Evolutionary conservation across 2,888 invertebrate genomes (phyloP).

Genomic region (Diaperis boleti): DNA sequence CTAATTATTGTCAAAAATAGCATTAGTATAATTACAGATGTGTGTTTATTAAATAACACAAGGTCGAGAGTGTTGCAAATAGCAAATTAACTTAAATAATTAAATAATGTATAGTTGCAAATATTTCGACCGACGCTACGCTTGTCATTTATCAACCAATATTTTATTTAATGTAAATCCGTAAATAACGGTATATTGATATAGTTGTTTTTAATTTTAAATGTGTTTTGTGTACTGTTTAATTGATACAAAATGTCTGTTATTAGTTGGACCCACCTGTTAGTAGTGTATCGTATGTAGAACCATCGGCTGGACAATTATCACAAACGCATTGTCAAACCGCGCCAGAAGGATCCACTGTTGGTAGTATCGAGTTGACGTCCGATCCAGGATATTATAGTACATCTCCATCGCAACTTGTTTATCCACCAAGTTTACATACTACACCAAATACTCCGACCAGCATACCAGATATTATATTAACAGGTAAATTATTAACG

Average conservation of each 20-base stretch:
- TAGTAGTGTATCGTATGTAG: constrained; percentile 58
- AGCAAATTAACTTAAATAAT: too few species aligned
- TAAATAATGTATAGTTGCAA: too few species aligned
- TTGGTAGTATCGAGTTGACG: constrained; percentile 55
- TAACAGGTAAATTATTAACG: constrained; percentile 74
- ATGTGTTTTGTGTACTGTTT: background rate
- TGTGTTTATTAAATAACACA: too few species aligned
- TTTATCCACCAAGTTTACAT: constrained; percentile 66
- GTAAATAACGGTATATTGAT: too few species aligned
- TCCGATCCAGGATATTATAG: constrained; percentile 71
- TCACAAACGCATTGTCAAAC: constrained; percentile 53
- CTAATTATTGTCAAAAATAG: background rate
- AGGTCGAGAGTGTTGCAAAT: too few species aligned
- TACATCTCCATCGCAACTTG: constrained; percentile 71
- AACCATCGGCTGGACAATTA: constrained; percentile 48
- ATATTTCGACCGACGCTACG: too few species aligned
- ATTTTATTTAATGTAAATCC: too few species aligned
- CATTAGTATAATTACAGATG: background rate
- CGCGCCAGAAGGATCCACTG: constrained; percentile 56
- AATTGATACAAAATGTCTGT: constrained; percentile 17
- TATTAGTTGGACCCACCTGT: constrained; percentile 69
- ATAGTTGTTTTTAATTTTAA: background rate
- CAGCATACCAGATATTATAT: constrained; percentile 84
- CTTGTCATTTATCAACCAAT: too few species aligned
- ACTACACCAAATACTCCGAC: constrained; percentile 82